Percentiles rank a stretch among this genome's conserved stretches.
phyloP scores from a whole-genome alignment of 2,888 invertebrate genomes.

The Hirtodrosophila confusa region DNA sequence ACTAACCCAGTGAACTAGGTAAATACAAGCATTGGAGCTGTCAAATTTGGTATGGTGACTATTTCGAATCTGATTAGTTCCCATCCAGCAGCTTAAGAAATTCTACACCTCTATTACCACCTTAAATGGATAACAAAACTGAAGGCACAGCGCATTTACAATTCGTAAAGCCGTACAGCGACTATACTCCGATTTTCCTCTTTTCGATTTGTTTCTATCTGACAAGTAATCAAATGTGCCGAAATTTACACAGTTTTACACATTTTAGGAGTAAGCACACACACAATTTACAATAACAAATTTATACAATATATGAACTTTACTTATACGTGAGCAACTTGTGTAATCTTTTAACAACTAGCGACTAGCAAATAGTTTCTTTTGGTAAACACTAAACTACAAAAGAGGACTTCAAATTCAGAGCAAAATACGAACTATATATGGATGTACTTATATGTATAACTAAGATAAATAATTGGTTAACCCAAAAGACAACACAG shows the following conservation, averaged over 20 bases:
- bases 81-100: not conserved
- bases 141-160: slow-evolving; percentile 20
- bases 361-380: slow-evolving; percentile 53
- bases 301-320: slow-evolving; percentile 65
- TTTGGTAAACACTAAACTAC: slow-evolving; percentile 30
- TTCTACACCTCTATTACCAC: slow-evolving; percentile 3
- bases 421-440: slow-evolving; percentile 27
- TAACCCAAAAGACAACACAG: slow-evolving; percentile 15
- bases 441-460: slow-evolving; percentile 44
- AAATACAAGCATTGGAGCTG: not conserved
- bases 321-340: slow-evolving; percentile 49
- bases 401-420: slow-evolving; percentile 52
- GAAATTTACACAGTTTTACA: slow-evolving; percentile 48
- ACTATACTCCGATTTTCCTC: slow-evolving; percentile 36
- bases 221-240: slow-evolving; percentile 69
- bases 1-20: slow-evolving; percentile 12
- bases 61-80: not conserved
- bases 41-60: not conserved
- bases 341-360: slow-evolving; percentile 64
- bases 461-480: slow-evolving; percentile 43
- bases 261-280: slow-evolving; percentile 16
- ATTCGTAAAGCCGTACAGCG: slow-evolving; percentile 14
- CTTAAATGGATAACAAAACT: slow-evolving; percentile 7
- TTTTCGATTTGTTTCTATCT: slow-evolving; percentile 34
- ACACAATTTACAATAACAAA: slow-evolving; percentile 74